Conservation (phyloP, 2,113 vertebrate species). For the Spilogale gracilis region DNA sequence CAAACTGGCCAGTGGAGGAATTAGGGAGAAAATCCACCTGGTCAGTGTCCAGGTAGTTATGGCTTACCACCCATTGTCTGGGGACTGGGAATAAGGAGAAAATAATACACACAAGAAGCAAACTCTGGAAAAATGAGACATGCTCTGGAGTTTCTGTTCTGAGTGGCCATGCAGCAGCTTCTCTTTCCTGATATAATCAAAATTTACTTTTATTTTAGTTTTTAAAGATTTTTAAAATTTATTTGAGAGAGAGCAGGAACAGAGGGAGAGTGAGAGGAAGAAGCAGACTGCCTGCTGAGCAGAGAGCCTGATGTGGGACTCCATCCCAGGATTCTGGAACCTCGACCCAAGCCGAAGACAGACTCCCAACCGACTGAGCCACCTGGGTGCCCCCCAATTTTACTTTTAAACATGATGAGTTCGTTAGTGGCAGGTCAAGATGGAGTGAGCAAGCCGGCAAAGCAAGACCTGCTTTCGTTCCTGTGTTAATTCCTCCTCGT, state of each 20-base stretch:
- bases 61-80: neutral
- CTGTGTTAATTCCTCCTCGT: conserved; percentile 35
- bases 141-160: neutral
- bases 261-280: too few relatives aligned
- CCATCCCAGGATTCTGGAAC: too few relatives aligned
- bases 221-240: too few relatives aligned
- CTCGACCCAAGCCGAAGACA: too few relatives aligned
- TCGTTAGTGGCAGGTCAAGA: neutral
- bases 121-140: neutral
- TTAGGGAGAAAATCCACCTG: neutral
- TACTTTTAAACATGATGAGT: conserved; percentile 37
- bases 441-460: neutral
- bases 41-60: neutral
- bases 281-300: too few relatives aligned
- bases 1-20: neutral
- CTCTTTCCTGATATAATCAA: neutral
- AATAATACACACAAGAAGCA: neutral
- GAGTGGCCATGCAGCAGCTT: neutral
- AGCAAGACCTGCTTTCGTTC: conserved; percentile 34
- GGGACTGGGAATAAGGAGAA: neutral
- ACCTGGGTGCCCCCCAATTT: neutral
- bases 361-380: too few relatives aligned
- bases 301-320: too few relatives aligned
- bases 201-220: conserved; percentile 28
- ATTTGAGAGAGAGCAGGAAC: too few relatives aligned